Conservation (phyloP, 2,888 invertebrate species). For the Xylophagus ater region DNA sequence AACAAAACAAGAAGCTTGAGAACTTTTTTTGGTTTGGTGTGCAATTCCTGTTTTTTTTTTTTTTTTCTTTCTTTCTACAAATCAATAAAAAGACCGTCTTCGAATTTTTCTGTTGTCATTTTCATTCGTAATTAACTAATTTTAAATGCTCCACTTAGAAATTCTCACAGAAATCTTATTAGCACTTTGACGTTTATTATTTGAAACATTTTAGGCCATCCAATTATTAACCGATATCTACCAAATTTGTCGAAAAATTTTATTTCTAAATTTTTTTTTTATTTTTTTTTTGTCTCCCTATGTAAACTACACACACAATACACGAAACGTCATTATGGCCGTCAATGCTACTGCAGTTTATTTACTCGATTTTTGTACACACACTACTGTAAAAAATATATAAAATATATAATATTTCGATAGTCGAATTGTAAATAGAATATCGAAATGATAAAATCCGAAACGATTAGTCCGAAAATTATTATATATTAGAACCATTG, state of each 20-base stretch:
- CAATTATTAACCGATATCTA: constrained; percentile 8
- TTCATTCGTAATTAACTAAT: background rate
- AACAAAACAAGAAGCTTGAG: too few relatives aligned
- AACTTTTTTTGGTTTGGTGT: too few relatives aligned
- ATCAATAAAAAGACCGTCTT: constrained; percentile 15
- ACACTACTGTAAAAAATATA: constrained; percentile 10
- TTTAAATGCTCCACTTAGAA: background rate
- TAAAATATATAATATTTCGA: constrained; percentile 7
- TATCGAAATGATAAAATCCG: too few relatives aligned
- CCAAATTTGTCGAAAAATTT: constrained; percentile 9
- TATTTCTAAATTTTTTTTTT: constrained; percentile 9
- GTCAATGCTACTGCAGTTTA: background rate
- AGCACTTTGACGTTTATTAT: constrained; percentile 1
- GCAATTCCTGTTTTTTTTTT: constrained; percentile 8
- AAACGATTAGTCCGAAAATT: too few relatives aligned
- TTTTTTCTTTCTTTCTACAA: constrained; percentile 7
- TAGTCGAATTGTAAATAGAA: too few relatives aligned
- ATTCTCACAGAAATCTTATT: background rate
- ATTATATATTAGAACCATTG: too few relatives aligned
- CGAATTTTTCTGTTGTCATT: constrained; percentile 7
- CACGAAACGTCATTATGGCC: constrained; percentile 9
- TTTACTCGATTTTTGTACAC: constrained; percentile 1
- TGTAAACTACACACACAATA: constrained; percentile 6
- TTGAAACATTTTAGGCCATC: constrained; percentile 11
- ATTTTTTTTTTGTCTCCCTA: constrained; percentile 3